Base-by-base conservation (phyloP, 2,888 invertebrate species). In the Palloptera scutellata region DNA sequence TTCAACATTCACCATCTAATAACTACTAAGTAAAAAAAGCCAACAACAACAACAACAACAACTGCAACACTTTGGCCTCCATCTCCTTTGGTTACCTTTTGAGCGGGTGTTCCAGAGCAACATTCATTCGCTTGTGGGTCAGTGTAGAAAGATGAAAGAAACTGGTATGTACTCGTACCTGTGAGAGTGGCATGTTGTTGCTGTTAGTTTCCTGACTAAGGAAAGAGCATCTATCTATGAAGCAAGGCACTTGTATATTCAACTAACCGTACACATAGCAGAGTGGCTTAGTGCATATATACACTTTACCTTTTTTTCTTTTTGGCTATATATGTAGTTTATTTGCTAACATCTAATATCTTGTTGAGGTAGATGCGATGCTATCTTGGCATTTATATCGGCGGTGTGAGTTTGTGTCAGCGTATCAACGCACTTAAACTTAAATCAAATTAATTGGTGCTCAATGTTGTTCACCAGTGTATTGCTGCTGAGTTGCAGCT, bases 381-480 rank as follows among this genome's bases (percentile, higher is more conserved):
- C 3, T 30, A 30, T 30, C 30, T 30, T 30, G 30, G 6, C 6
- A 6, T 30, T 30, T 30, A 30, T 30, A 30, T 6, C 2, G 6
- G 6, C 30, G 2, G 30, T 30, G 30, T 30, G 30, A 4, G 30
- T 30, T 2, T 30, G 30, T 30, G 30, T 30, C 6, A 30, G 30
- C 30, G 30, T 30, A 30, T 30, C 30, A 67, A 59, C 15, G 30
- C 53, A 43, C 51, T 48, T 52, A 15, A 12, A 53, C 40, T n/a
- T 20, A 59, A 65, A 67, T 65, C 62, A 40, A 68, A 48, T 72
- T 72, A 72, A 72, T 72, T 72, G 72, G 65, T 65, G 70, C 66
- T 66, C 64, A 69, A 61, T 67, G 55, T 53, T 53, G 17, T 53
- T n/a, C 53, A 17, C 17, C 4, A 9, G 19, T 19, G 53, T 17